phyloP scores from a whole-genome alignment of 2,888 invertebrate genomes.

The Drosophila vallismaia region DNA sequence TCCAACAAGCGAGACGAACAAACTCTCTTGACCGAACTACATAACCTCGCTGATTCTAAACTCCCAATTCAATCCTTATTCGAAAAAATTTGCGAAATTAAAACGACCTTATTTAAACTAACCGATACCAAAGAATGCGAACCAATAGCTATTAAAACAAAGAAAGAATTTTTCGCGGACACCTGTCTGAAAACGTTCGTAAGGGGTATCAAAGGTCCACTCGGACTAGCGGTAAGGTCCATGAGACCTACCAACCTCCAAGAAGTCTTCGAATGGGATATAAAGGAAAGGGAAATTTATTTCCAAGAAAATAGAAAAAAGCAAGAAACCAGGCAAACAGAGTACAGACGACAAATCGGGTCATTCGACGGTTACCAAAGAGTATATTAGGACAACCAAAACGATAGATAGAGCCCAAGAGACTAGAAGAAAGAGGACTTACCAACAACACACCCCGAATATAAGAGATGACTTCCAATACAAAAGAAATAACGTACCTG shows the following conservation, averaged over 20 bases:
- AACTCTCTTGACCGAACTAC: neutral
- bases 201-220: slow-evolving; percentile 17
- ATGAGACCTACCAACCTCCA: no score
- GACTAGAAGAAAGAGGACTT: no score
- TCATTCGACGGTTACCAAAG: no score
- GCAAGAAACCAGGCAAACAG: no score
- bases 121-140: slow-evolving; percentile 11
- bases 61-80: no score
- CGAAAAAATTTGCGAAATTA: slow-evolving; percentile 11
- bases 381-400: neutral
- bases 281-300: no score
- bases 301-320: neutral
- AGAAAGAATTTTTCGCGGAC: no score
- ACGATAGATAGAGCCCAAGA: neutral
- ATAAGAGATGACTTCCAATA: neutral
- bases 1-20: slow-evolving; percentile 18
- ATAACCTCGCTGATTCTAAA: slow-evolving; percentile 9
- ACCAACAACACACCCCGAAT: no score
- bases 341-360: no score
- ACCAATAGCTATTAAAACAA: no score
- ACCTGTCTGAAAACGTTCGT: slow-evolving; percentile 16
- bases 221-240: slow-evolving; percentile 14
- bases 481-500: neutral
- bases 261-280: no score
- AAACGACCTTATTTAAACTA: slow-evolving; percentile 22